Conservation (phyloP, 2,888 invertebrate species). For the Caenorhabditis sp. region DNA sequence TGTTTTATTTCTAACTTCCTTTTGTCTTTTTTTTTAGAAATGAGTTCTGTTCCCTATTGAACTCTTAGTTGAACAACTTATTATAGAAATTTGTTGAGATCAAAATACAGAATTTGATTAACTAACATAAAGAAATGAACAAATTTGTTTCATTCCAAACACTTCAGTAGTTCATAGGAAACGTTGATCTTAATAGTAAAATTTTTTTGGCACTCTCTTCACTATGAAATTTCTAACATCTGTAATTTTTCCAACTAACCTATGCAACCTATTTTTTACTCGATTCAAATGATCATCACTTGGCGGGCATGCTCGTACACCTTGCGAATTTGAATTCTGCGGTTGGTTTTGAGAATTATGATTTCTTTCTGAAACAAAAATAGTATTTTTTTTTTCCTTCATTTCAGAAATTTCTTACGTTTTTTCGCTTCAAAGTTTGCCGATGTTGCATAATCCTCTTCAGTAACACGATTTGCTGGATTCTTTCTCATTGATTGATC, state of each 20-base stretch:
- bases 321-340: constrained; percentile 16
- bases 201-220: no score
- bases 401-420: constrained; percentile 9
- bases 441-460: constrained; percentile 41
- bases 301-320: constrained; percentile 40
- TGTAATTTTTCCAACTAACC: no score
- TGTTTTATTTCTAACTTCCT: no score
- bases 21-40: no score
- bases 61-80: no score
- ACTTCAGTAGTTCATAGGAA: no score
- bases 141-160: no score
- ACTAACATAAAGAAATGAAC: background rate
- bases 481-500: constrained; percentile 28
- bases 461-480: constrained; percentile 34
- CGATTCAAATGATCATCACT: constrained; percentile 36
- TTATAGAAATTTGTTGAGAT: no score
- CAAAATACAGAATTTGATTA: no score
- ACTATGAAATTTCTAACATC: no score
- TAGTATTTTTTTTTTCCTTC: background rate
- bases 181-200: no score
- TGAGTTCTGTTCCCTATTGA: no score
- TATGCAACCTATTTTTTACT: constrained; percentile 42
- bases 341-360: constrained; percentile 25
- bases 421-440: constrained; percentile 34
- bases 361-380: constrained; percentile 27